Evolutionary conservation across 2,888 invertebrate species (phyloP).

Genomic region (Thelaira solivaga): DNA sequence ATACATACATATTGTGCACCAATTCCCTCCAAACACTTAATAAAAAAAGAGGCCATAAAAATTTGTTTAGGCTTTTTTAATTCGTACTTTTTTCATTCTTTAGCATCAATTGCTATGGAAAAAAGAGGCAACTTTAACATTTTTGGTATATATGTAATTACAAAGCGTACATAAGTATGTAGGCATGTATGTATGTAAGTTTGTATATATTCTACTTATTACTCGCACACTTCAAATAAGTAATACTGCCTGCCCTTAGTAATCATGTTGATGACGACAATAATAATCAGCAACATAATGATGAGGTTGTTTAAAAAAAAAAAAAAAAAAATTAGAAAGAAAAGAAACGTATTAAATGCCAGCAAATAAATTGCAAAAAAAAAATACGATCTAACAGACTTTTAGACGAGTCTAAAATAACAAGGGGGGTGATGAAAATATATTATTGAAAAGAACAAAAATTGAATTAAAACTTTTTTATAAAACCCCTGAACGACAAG

Average conservation of each 20-base stretch:
- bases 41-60: slow-evolving; percentile 54
- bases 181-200: not conserved
- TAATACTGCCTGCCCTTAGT: slow-evolving; percentile 12
- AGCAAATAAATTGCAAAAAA: slow-evolving; percentile 31
- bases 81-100: not conserved
- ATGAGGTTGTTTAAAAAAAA: slow-evolving; percentile 10
- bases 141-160: slow-evolving; percentile 4
- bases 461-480: too few species aligned
- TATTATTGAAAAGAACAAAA: too few species aligned
- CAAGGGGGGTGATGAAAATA: too few species aligned
- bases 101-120: not conserved
- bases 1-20: not conserved
- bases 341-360: slow-evolving; percentile 3
- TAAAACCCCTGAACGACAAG: too few species aligned
- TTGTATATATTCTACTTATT: not conserved
- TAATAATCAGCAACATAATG: slow-evolving; percentile 11
- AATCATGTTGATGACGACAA: slow-evolving; percentile 18
- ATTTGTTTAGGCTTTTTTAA: slow-evolving; percentile 23
- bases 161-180: not conserved
- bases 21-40: slow-evolving; percentile 42
- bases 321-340: not conserved
- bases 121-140: slow-evolving; percentile 24
- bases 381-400: slow-evolving; percentile 50
- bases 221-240: slow-evolving; percentile 16
- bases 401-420: slow-evolving; percentile 36